These are phyloP conservation scores for Ramphastos sulfuratus DNA, from an alignment of 2,113 vertebrate genomes.

Conservation along the genomic window DNA sequence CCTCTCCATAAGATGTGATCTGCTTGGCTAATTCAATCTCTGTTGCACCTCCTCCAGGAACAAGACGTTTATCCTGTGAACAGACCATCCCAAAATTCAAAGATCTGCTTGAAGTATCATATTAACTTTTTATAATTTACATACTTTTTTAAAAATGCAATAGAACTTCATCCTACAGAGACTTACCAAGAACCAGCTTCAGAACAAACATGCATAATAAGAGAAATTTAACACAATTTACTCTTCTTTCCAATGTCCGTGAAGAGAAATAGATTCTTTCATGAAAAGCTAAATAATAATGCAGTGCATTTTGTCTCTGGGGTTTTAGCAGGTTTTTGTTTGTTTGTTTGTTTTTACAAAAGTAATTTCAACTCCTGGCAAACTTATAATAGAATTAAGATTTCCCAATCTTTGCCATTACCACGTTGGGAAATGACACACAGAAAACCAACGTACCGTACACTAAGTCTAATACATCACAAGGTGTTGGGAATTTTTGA, in stretches of 20 bases:
- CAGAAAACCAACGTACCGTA: not conserved
- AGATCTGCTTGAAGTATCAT: not conserved
- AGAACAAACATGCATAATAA: not conserved
- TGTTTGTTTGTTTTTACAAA: not conserved
- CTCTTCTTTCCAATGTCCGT: not conserved
- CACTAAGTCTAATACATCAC: not conserved
- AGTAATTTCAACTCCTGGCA: not conserved
- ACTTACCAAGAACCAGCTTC: not conserved
- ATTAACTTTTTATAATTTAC: not conserved
- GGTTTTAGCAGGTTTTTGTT: not conserved
- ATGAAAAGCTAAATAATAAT: not conserved
- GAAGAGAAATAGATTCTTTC: not conserved
- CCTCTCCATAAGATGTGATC: conserved; percentile 95
- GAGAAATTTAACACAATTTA: not conserved
- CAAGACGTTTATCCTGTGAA: conserved; percentile 88
- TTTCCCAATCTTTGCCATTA: not conserved
- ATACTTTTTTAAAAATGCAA: not conserved
- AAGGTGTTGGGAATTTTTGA: not conserved
- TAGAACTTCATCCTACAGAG: not conserved
- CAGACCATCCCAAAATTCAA: not conserved
- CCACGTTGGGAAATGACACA: not conserved
- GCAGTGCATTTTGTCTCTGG: not conserved
- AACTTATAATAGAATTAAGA: not conserved
- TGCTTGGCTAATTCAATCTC: conserved; percentile 95
- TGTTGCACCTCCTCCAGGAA: conserved; percentile 94